Evolutionary conservation across 2,113 vertebrate species (phyloP), one percentile per base, ranked within the genome.

Genomic region (human (Homo sapiens)): DNA sequence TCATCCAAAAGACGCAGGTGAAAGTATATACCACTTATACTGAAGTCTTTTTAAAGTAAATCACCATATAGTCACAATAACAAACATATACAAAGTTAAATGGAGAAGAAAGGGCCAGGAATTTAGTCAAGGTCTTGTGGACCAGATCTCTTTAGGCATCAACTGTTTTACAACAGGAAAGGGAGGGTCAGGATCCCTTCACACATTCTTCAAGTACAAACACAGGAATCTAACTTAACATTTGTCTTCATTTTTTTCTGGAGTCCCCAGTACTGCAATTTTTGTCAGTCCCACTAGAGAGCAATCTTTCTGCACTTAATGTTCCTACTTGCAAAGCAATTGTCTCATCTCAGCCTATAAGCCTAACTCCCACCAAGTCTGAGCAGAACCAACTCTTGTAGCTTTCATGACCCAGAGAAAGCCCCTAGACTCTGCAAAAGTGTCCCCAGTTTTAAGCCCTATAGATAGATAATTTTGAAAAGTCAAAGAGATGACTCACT

Each of bases 231-330:
- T 6, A 13, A 38, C 50, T 89, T 76, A 80, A 89, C 86, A n/a
- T 50, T 23, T 61, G 35, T 25, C 55, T 94, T 93, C 50, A 40
- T 93, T 94, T 93, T 64, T n/a, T 79, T 20, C 73, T 84, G 32
- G 18, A 89, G 80, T 93, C 48, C 76, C 45, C 86, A 57, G 78
- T 2, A 27, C 76, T 98, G 98, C 90, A 98, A 23, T 98, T 84
- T 97, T 68, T 80, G 0, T 86, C 38, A 38, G 72, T 81, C 61
- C 98, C 97, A 98, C 92, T 97, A 98, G 98, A 97, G 98, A 91
- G 98, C 97, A 90, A 50, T 78, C 90, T 98, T 97, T 95, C 96
- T 94, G 73, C 95, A 83, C 75, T 70, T 64, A 94, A 94, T 93
- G 72, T 84, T 86, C 17, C 30, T 61, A 4, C 64, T 61, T 92